A percentile compares a stretch with the other conserved stretches of the same genome.
phyloP scores from a whole-genome alignment of 2,113 vertebrate species.

The Dissostichus mawsoni region DNA sequence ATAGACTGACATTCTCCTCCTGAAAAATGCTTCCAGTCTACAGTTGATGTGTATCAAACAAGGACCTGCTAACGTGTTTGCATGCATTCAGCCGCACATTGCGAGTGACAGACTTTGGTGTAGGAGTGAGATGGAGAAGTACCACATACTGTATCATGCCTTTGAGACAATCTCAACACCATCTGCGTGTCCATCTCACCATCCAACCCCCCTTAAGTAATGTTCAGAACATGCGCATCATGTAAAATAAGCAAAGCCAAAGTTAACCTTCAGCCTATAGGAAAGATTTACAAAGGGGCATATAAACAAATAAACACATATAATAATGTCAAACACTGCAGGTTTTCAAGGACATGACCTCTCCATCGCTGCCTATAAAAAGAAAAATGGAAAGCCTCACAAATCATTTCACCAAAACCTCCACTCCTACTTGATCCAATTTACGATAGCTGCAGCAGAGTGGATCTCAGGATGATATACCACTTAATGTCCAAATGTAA shows the following conservation, averaged over 20 bases:
- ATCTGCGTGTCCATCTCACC: slow-evolving; percentile 66
- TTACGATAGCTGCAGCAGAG: not conserved
- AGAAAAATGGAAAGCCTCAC: not conserved
- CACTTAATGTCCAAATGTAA: slow-evolving; percentile 38
- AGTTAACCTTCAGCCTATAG: not conserved
- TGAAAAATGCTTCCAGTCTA: slow-evolving; percentile 42
- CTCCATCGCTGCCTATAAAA: not conserved
- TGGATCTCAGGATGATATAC: slow-evolving; percentile 12
- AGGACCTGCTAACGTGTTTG: slow-evolving; percentile 33
- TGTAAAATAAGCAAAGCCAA: slow-evolving; percentile 11
- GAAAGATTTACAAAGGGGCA: not conserved
- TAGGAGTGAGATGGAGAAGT: slow-evolving; percentile 73
- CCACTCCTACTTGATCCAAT: not conserved
- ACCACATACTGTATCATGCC: slow-evolving; percentile 63
- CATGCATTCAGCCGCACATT: slow-evolving; percentile 25
- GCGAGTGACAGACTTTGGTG: slow-evolving; percentile 71
- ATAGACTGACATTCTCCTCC: slow-evolving; percentile 27
- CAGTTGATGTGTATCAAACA: slow-evolving; percentile 48
- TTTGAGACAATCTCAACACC: slow-evolving; percentile 70
- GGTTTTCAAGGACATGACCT: slow-evolving; percentile 10
- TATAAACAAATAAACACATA: slow-evolving; percentile 4
- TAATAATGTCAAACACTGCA: not conserved
- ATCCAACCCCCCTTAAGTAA: slow-evolving; percentile 27
- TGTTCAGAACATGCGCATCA: slow-evolving; percentile 22
- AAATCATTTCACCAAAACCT: slow-evolving; percentile 15